Conservation (phyloP, 1,140 invertebrate genomes). For the Holcopasites calliopsidis region DNA sequence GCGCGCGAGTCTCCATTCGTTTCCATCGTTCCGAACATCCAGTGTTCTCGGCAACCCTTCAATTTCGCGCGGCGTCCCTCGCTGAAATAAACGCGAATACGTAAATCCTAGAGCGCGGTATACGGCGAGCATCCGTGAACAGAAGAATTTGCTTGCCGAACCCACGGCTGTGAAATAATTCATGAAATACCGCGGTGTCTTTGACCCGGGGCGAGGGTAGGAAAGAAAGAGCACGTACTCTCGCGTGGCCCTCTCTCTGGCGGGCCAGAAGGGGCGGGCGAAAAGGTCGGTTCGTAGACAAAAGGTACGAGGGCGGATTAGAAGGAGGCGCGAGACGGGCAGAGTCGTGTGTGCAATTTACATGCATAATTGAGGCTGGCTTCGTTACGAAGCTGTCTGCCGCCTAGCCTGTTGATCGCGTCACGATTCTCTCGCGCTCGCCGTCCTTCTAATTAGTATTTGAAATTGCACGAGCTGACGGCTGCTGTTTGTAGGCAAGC, state of each 20-base stretch:
- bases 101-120: no score
- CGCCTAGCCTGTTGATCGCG: conserved; percentile 51
- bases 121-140: no score
- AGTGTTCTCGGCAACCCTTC: neutral
- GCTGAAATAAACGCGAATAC: no score
- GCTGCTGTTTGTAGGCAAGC: neutral
- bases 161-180: neutral
- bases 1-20: neutral
- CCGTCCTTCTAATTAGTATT: conserved; percentile 52
- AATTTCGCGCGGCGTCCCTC: neutral
- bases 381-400: conserved; percentile 49
- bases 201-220: neutral
- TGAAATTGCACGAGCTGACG: conserved; percentile 29
- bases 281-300: neutral
- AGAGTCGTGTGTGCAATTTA: conserved; percentile 39
- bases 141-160: no score
- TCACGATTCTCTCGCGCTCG: conserved; percentile 42
- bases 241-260: no score
- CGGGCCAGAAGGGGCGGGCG: neutral
- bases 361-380: conserved; percentile 51
- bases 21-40: no score
- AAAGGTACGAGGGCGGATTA: conserved; percentile 23
- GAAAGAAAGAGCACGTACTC: neutral
- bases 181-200: neutral
- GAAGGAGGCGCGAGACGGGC: neutral